A percentile compares a stretch with the other conserved stretches of the same genome.
Evolutionary conservation across 2,113 vertebrate genomes (phyloP).

Genomic region (Abramis brama): DNA sequence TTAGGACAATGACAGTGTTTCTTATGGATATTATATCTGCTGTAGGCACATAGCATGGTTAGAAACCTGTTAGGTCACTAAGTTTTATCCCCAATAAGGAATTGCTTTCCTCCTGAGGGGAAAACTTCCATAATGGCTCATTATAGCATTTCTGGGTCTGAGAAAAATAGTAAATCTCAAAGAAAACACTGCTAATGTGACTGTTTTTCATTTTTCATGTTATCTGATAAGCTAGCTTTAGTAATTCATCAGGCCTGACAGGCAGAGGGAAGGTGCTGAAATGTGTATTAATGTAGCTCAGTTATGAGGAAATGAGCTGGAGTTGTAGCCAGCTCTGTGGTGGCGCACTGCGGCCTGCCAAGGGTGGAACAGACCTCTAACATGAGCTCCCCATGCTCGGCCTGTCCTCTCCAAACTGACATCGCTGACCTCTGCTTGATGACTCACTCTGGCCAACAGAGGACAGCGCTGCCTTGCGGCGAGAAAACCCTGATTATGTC

Average conservation of each 20-base stretch:
- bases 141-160: constrained; percentile 40
- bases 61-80: constrained; percentile 26
- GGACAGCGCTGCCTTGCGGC: constrained; percentile 9
- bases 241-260: constrained; percentile 48
- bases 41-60: background rate
- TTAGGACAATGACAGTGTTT: background rate
- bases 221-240: constrained; percentile 53
- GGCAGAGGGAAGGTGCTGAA: constrained; percentile 48
- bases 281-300: constrained; percentile 46
- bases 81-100: constrained; percentile 35
- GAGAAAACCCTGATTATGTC: background rate
- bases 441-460: constrained; percentile 22
- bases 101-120: constrained; percentile 31
- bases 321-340: constrained; percentile 32
- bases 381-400: constrained; percentile 30
- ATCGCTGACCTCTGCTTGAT: constrained; percentile 34
- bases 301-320: constrained; percentile 39
- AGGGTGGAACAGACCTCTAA: constrained; percentile 29
- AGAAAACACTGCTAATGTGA: constrained; percentile 40
- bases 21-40: constrained; percentile 10
- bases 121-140: constrained; percentile 30
- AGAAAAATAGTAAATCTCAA: constrained; percentile 41
- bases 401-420: constrained; percentile 24
- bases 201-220: constrained; percentile 51
- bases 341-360: constrained; percentile 37